A percentile compares a stretch with the other conserved stretches of the same genome.
Conservation (phyloP, 2,888 invertebrate species). For the Deilephila porcellus region DNA sequence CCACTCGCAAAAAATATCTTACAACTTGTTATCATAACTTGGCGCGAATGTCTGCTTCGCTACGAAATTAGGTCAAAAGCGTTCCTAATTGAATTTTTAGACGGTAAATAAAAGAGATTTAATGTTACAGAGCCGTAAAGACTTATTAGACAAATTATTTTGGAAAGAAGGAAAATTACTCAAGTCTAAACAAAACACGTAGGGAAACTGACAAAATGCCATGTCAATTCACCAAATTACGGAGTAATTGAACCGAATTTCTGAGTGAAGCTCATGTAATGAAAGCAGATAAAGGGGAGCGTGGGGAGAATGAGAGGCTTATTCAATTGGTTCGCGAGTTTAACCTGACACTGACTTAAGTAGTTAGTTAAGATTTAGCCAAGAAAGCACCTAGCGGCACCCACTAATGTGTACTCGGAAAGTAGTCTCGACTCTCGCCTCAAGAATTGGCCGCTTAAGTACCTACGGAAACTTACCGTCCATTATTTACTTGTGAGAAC, state of each 20-base stretch:
- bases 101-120: constrained; percentile 10
- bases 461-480: constrained; percentile 77
- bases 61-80: constrained; percentile 18
- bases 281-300: constrained; percentile 76
- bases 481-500: constrained; percentile 79
- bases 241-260: constrained; percentile 79
- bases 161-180: constrained; percentile 48
- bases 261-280: constrained; percentile 77
- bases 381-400: constrained; percentile 66
- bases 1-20: constrained; percentile 46
- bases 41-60: constrained; percentile 1
- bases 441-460: constrained; percentile 79
- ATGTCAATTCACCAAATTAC: constrained; percentile 77
- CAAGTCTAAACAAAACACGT: constrained; percentile 58
- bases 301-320: constrained; percentile 66
- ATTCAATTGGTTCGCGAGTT: constrained; percentile 74
- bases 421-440: constrained; percentile 71
- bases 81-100: constrained; percentile 8
- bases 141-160: constrained; percentile 42
- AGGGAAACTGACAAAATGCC: constrained; percentile 76
- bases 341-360: constrained; percentile 75
- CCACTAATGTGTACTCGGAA: constrained; percentile 80
- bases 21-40: constrained; percentile 47
- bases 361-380: constrained; percentile 80
- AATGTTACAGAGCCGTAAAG: constrained; percentile 26